phyloP scores from a whole-genome alignment of 2,113 vertebrate species.

The Dermatemys mawii region DNA sequence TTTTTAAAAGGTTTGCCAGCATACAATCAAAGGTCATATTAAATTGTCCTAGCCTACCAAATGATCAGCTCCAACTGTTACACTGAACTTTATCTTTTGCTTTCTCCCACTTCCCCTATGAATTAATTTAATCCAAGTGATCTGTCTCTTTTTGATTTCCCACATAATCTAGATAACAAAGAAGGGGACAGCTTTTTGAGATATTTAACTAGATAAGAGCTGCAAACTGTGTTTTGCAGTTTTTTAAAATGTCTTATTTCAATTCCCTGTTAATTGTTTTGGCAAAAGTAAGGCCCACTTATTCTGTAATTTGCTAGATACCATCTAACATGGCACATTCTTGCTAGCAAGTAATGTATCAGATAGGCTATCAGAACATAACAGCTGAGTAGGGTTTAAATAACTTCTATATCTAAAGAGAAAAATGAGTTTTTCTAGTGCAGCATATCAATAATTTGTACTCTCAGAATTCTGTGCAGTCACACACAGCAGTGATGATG shows the following conservation, averaged over 20 bases:
- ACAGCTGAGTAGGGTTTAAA: neutral
- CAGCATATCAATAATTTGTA: neutral
- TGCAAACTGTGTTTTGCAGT: neutral
- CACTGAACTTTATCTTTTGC: neutral
- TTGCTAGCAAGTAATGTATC: slow-evolving; percentile 29
- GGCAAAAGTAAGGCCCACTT: neutral
- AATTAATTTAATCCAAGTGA: neutral
- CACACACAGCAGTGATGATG: neutral
- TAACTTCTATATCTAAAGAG: neutral
- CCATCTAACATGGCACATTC: neutral
- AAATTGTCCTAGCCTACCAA: neutral
- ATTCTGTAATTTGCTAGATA: neutral
- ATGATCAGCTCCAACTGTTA: neutral
- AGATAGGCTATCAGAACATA: neutral
- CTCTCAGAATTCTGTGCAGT: neutral
- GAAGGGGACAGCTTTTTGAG: neutral
- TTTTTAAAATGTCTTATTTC: neutral
- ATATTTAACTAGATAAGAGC: neutral
- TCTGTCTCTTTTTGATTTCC: slow-evolving; percentile 5
- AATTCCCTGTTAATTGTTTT: neutral
- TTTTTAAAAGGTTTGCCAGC: neutral
- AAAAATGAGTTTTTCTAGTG: fast-evolving
- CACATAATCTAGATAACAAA: slow-evolving; percentile 23
- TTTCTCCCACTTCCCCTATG: neutral
- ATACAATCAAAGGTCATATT: neutral